Conservation (phyloP, 2,888 invertebrate genomes). For the Hypsopygia costalis region DNA sequence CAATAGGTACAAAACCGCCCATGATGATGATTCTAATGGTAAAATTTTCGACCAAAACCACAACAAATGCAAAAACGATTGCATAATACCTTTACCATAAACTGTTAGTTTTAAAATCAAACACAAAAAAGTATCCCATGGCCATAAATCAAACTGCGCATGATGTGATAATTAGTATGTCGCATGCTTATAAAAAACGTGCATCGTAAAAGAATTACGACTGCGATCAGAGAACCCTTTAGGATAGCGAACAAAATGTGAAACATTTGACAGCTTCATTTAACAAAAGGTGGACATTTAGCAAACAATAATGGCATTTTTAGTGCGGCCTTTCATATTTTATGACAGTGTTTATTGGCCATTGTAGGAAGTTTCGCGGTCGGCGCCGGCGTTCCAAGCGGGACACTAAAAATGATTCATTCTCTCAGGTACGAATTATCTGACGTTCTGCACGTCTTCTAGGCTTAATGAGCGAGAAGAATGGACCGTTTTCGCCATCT, state of each 20-base stretch:
- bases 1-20: no score
- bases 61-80: no score
- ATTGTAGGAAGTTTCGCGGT: conserved; percentile 56
- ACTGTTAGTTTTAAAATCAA: no score
- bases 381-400: conserved; percentile 45
- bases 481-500: conserved; percentile 31
- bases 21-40: no score
- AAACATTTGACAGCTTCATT: conserved; percentile 69
- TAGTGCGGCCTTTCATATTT: conserved; percentile 72
- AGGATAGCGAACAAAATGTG: conserved; percentile 23
- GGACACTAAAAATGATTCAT: conserved; percentile 70
- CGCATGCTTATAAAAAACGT: conserved; percentile 32
- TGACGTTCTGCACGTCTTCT: conserved; percentile 53
- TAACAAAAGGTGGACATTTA: conserved; percentile 71
- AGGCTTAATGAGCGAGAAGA: conserved; percentile 57
- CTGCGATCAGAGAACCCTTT: conserved; percentile 31
- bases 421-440: conserved; percentile 53
- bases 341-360: conserved; percentile 76
- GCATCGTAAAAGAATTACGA: conserved; percentile 19
- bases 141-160: conserved; percentile 36
- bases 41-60: no score
- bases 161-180: conserved; percentile 41
- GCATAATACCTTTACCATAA: no score
- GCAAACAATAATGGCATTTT: conserved; percentile 70
- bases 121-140: background rate